phyloP scores from a whole-genome alignment of 1,140 invertebrate species.

The Hesperophylax magnus region DNA sequence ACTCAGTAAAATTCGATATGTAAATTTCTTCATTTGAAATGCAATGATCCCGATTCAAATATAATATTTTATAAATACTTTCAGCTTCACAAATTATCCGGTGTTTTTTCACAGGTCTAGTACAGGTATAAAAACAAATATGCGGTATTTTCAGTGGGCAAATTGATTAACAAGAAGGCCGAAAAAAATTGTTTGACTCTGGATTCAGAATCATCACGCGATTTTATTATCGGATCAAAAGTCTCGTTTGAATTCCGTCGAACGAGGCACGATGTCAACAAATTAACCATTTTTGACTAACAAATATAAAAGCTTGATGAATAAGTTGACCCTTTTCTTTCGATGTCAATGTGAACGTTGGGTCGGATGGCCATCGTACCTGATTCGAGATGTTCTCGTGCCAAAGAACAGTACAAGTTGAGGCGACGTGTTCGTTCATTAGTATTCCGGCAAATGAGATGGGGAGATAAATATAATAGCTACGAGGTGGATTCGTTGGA shows the following conservation, averaged over 20 bases:
- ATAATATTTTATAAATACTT: too few species aligned
- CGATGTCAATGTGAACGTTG: neutral
- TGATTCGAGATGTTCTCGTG: slow-evolving; percentile 24
- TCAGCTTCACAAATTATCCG: too few species aligned
- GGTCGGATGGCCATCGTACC: neutral
- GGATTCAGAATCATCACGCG: slow-evolving; percentile 26
- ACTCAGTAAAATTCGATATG: too few species aligned
- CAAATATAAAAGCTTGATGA: neutral
- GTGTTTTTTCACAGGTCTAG: too few species aligned
- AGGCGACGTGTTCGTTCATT: slow-evolving; percentile 44
- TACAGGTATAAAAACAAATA: too few species aligned
- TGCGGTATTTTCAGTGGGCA: too few species aligned
- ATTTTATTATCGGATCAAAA: slow-evolving; percentile 32
- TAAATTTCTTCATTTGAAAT: too few species aligned
- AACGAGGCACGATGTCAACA: neutral
- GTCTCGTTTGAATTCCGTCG: neutral
- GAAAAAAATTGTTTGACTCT: neutral
- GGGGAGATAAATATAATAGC: slow-evolving; percentile 55
- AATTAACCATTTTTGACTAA: neutral
- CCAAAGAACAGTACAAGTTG: slow-evolving; percentile 31
- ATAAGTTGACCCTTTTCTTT: neutral
- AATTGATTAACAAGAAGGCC: too few species aligned
- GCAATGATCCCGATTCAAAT: too few species aligned
- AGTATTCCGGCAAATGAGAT: slow-evolving; percentile 53
- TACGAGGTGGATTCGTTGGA: slow-evolving; percentile 46